phyloP scores from a whole-genome alignment of 2,113 vertebrate species.

The Microtus pennsylvanicus region DNA sequence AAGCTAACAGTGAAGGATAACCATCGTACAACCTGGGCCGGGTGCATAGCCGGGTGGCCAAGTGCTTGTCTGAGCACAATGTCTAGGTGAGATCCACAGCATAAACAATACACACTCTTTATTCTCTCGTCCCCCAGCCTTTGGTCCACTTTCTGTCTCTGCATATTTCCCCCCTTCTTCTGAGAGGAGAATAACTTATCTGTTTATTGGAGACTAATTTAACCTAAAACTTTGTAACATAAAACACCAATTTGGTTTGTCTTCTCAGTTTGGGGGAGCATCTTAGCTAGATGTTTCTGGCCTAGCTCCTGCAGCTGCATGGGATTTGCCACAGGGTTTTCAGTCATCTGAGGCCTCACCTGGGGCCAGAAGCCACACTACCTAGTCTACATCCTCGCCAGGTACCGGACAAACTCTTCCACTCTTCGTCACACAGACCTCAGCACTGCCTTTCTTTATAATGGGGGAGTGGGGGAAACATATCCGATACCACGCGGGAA shows the following conservation, averaged over 20 bases:
- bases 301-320: background rate
- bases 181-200: background rate
- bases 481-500: background rate
- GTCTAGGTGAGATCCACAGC: background rate
- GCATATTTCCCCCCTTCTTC: background rate
- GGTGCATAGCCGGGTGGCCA: no score
- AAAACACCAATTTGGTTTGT: background rate
- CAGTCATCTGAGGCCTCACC: background rate
- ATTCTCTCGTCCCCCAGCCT: background rate
- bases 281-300: background rate
- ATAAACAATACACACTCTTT: background rate
- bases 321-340: background rate
- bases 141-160: background rate
- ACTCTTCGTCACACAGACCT: background rate
- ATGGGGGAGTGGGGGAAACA: background rate
- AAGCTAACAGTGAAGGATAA: background rate
- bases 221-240: background rate
- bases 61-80: background rate
- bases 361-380: no score
- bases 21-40: background rate
- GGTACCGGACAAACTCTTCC: background rate
- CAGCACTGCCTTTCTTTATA: background rate
- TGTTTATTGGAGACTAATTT: slow-evolving; percentile 12
- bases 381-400: background rate
- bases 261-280: background rate